Evolutionary conservation across 2,113 vertebrate genomes (phyloP).

Genomic region (Eleginops maclovinus): DNA sequence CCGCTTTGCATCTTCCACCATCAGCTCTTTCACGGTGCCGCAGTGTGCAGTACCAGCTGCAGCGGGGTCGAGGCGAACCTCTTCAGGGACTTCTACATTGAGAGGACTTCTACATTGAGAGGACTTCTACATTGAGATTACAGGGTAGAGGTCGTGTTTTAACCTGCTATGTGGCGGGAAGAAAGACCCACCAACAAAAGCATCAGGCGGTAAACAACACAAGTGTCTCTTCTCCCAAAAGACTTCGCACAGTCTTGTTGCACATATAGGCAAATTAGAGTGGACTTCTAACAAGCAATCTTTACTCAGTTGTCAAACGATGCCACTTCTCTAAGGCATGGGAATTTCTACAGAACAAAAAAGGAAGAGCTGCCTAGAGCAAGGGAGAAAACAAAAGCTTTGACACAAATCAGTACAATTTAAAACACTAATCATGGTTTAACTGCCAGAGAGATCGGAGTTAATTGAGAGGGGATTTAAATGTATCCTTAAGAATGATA

Average conservation of each 20-base stretch:
- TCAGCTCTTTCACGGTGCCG: neutral
- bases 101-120: no score
- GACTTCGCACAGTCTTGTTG: conserved; percentile 57
- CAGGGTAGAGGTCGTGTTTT: conserved; percentile 57
- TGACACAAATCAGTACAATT: conserved; percentile 60
- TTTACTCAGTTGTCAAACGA: conserved; percentile 60
- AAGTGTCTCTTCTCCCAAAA: conserved; percentile 69
- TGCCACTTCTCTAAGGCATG: conserved; percentile 70
- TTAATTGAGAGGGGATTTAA: conserved; percentile 44
- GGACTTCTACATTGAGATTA: no score
- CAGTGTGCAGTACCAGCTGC: conserved; percentile 42
- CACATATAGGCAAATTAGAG: conserved; percentile 75
- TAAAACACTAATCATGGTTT: conserved; percentile 57
- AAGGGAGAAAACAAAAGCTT: conserved; percentile 47
- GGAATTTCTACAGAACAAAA: conserved; percentile 74
- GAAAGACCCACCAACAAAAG: conserved; percentile 50
- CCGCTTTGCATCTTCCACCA: neutral
- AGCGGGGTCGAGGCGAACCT: conserved; percentile 28
- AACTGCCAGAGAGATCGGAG: conserved; percentile 49
- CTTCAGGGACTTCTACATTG: conserved; percentile 45
- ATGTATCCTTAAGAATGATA: conserved; percentile 24
- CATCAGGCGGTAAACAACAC: conserved; percentile 71
- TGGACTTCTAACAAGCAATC: conserved; percentile 71
- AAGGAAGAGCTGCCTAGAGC: conserved; percentile 57
- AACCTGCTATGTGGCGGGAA: conserved; percentile 57